Conservation (phyloP, 2,888 invertebrate genomes). For the Parelbella ahira region DNA sequence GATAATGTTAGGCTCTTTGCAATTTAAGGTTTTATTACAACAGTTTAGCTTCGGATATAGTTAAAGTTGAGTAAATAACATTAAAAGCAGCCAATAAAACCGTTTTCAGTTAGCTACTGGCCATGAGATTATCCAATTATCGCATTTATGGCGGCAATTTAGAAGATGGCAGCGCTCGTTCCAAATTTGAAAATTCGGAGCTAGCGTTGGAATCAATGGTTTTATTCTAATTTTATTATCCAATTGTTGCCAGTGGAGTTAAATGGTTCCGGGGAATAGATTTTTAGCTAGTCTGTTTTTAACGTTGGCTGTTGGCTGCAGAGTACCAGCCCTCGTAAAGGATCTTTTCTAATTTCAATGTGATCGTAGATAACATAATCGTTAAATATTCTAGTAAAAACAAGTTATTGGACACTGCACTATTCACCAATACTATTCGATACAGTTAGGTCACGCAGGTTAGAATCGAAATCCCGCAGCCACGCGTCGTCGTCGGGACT, state of each 20-base stretch:
- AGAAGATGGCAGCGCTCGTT: constrained; percentile 64
- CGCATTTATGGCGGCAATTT: constrained; percentile 69
- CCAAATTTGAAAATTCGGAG: constrained; percentile 64
- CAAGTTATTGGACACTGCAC: no score
- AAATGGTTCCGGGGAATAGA: constrained; percentile 39
- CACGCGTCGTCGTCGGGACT: no score
- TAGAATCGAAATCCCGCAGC: no score
- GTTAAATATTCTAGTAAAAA: no score
- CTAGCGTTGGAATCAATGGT: constrained; percentile 63
- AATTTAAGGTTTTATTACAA: no score
- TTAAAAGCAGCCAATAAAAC: constrained; percentile 46
- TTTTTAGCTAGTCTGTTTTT: constrained; percentile 27
- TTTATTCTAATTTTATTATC: constrained; percentile 67
- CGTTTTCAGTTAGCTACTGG: constrained; percentile 69
- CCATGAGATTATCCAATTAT: constrained; percentile 72
- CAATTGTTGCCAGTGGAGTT: constrained; percentile 42
- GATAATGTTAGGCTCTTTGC: no score
- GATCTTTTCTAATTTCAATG: no score
- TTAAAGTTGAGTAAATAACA: constrained; percentile 30
- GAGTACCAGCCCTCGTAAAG: no score
- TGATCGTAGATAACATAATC: no score
- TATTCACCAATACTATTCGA: no score
- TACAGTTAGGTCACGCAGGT: no score
- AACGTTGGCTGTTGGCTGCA: constrained; percentile 1
- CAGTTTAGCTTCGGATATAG: not conserved